Percentiles rank a stretch among this genome's conserved stretches.
Evolutionary conservation across 2,797 vertebrate genomes (phyloP).

Genomic region (Fistularia commersonii): DNA sequence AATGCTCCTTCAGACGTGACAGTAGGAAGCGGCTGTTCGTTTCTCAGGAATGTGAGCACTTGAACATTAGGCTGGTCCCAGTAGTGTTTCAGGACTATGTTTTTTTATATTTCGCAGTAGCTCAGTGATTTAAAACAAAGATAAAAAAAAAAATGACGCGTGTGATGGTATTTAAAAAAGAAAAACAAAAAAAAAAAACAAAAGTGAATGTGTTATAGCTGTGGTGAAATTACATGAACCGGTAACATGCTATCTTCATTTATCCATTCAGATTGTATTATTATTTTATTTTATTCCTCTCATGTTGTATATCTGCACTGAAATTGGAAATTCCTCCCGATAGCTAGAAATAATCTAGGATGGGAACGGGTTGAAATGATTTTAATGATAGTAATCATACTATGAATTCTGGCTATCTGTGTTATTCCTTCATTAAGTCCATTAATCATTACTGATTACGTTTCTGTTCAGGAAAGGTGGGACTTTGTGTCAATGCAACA

Average conservation of each 20-base stretch:
- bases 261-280: constrained; percentile 48
- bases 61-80: constrained; percentile 46
- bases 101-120: constrained; percentile 54
- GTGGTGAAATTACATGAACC: constrained; percentile 41
- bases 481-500: no score
- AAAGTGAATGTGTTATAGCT: constrained; percentile 58
- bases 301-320: constrained; percentile 41
- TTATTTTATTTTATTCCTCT: constrained; percentile 28
- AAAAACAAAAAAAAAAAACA: constrained; percentile 7
- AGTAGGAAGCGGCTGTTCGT: constrained; percentile 57
- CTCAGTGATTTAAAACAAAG: constrained; percentile 39
- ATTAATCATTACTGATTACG: no score
- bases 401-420: no score
- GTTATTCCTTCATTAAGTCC: no score
- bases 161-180: constrained; percentile 24
- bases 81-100: constrained; percentile 49
- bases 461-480: no score
- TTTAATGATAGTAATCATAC: no score
- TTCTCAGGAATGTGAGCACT: constrained; percentile 67
- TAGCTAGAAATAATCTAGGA: no score
- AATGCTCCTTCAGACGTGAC: constrained; percentile 31
- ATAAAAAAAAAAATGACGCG: constrained; percentile 27
- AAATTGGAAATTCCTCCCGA: constrained; percentile 13
- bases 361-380: no score
- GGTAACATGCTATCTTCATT: constrained; percentile 33